A percentile compares a stretch with the other conserved stretches of the same genome.
Conservation (phyloP, 2,888 invertebrate species). For the Meteorus cinctellus region DNA sequence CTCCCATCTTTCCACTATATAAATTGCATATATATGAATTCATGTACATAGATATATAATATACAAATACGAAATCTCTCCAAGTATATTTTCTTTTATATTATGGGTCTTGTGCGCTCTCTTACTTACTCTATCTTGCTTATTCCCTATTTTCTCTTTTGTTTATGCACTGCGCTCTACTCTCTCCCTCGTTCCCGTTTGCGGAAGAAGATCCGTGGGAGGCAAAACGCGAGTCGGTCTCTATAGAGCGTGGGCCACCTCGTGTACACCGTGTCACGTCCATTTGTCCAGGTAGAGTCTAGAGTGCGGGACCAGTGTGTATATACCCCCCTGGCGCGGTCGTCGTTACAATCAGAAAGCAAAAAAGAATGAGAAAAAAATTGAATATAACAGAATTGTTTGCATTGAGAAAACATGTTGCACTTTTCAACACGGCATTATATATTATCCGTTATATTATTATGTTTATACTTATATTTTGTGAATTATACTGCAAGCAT, state of each 20-base stretch:
- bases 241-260: conserved; percentile 57
- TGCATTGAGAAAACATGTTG: conserved; percentile 32
- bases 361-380: conserved; percentile 10
- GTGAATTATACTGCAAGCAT: background rate
- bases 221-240: conserved; percentile 53
- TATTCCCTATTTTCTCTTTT: conserved; percentile 15
- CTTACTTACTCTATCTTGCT: conserved; percentile 12
- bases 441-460: conserved; percentile 14
- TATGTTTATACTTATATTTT: conserved; percentile 9
- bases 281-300: conserved; percentile 58
- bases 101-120: conserved; percentile 9
- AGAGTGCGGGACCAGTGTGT: conserved; percentile 48
- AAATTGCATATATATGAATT: conserved; percentile 1
- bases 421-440: conserved; percentile 17
- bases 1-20: conserved; percentile 33
- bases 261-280: conserved; percentile 51
- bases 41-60: background rate
- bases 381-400: conserved; percentile 37
- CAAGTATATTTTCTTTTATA: background rate
- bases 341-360: background rate
- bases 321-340: conserved; percentile 44
- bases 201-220: conserved; percentile 59
- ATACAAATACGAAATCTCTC: conserved; percentile 11
- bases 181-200: conserved; percentile 31
- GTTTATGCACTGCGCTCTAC: conserved; percentile 20